These are phyloP conservation scores for Bucorvus abyssinicus DNA, from an alignment of 2,797 vertebrate species.

Conservation along the genomic window DNA sequence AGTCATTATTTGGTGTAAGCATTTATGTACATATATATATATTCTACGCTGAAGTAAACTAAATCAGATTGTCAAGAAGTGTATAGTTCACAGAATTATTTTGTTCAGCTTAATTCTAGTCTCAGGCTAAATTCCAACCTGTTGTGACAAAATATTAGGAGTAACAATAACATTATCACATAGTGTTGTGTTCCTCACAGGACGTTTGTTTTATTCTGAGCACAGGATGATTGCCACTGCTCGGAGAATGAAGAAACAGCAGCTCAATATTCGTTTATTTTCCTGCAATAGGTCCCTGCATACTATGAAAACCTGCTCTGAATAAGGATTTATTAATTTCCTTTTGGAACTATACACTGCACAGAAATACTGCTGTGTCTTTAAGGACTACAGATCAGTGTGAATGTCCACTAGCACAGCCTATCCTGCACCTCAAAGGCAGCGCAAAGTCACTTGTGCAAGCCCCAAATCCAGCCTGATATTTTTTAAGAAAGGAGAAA, in stretches of 20 bases:
- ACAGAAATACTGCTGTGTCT: background rate
- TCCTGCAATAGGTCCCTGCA: background rate
- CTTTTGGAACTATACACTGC: background rate
- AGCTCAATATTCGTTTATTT: background rate
- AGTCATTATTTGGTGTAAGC: background rate
- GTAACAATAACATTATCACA: background rate
- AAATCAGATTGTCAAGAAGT: background rate
- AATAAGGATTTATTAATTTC: background rate
- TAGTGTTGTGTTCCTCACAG: background rate
- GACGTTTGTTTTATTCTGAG: background rate
- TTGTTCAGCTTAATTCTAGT: background rate
- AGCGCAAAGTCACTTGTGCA: background rate
- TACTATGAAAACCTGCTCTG: background rate
- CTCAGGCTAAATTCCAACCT: background rate
- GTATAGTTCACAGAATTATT: background rate
- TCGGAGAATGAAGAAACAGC: background rate
- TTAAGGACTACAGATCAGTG: background rate
- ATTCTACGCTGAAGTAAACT: background rate
- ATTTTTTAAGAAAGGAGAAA: background rate
- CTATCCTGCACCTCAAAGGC: background rate
- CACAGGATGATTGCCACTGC: background rate
- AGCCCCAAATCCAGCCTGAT: background rate
- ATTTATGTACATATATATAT: background rate
- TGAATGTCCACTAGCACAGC: background rate
- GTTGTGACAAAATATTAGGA: accelerated